A percentile compares a stretch with the other conserved stretches of the same genome.
Evolutionary conservation across 2,113 vertebrate genomes (phyloP).

Genomic region (Gavia stellata): DNA sequence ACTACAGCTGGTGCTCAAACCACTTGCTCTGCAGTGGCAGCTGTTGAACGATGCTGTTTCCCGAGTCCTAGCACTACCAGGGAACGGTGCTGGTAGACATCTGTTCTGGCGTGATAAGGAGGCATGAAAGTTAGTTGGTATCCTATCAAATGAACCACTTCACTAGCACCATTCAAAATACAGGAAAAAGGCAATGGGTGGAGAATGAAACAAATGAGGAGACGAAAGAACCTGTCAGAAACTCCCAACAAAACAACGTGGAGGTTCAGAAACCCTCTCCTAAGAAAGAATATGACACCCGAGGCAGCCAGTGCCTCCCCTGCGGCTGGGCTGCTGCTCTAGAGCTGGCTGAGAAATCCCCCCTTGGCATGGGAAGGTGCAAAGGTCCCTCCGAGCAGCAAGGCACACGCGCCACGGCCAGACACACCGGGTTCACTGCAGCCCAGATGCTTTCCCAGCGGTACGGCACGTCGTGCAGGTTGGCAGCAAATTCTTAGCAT

Average conservation of each 20-base stretch:
- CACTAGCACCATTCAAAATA: neutral
- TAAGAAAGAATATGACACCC: neutral
- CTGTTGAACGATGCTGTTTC: neutral
- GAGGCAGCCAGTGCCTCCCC: neutral
- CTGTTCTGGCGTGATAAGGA: neutral
- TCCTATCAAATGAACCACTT: neutral
- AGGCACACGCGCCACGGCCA: rapidly evolving
- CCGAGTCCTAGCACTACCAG: neutral
- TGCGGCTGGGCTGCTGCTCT: neutral
- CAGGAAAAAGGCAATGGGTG: neutral
- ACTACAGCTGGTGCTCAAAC: neutral
- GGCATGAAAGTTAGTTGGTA: neutral
- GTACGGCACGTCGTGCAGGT: rapidly evolving
- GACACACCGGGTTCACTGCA: rapidly evolving
- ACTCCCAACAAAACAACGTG: neutral
- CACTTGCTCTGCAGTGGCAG: neutral
- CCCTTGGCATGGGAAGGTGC: rapidly evolving
- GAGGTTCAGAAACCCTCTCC: neutral
- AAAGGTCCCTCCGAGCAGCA: neutral
- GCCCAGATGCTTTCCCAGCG: neutral
- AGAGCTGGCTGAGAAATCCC: neutral
- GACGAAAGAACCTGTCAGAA: neutral
- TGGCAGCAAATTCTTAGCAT: neutral
- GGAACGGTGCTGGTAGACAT: neutral
- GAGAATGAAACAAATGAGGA: neutral